Conservation (phyloP, 2,888 invertebrate species). For the Pachliopta kotzebuea region DNA sequence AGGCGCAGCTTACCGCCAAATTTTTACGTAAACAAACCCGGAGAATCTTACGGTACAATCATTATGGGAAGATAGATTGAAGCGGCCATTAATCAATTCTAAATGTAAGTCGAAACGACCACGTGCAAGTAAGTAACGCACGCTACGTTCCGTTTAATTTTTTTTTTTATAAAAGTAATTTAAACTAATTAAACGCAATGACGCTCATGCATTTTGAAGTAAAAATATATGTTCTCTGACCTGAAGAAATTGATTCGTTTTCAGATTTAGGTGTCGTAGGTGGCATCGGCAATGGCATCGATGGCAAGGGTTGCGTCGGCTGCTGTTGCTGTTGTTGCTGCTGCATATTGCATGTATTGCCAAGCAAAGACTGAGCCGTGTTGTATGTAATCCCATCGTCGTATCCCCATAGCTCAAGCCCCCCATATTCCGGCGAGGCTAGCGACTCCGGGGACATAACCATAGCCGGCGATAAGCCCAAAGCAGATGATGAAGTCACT, state of each 20-base stretch:
- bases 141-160: neutral
- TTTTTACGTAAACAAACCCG: conserved; percentile 36
- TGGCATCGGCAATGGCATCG: conserved; percentile 74
- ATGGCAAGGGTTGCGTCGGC: conserved; percentile 77
- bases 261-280: conserved; percentile 77
- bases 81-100: conserved; percentile 1
- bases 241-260: conserved; percentile 79
- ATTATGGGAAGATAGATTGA: conserved; percentile 1
- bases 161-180: no score
- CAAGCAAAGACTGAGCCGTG: conserved; percentile 67
- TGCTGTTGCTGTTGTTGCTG: conserved; percentile 73
- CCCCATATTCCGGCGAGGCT: conserved; percentile 88
- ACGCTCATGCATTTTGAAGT: neutral
- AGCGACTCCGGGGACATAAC: conserved; percentile 89
- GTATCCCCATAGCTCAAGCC: conserved; percentile 91
- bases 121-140: neutral
- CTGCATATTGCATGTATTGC: conserved; percentile 74
- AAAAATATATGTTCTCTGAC: conserved; percentile 48
- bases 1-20: conserved; percentile 61
- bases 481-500: conserved; percentile 88
- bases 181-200: neutral
- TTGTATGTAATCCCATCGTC: conserved; percentile 77
- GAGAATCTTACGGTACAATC: conserved; percentile 12
- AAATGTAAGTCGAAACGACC: neutral
- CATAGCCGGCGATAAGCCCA: conserved; percentile 86